phyloP scores from a whole-genome alignment of 1,140 invertebrate genomes.

The Leptopilina boulardi region DNA sequence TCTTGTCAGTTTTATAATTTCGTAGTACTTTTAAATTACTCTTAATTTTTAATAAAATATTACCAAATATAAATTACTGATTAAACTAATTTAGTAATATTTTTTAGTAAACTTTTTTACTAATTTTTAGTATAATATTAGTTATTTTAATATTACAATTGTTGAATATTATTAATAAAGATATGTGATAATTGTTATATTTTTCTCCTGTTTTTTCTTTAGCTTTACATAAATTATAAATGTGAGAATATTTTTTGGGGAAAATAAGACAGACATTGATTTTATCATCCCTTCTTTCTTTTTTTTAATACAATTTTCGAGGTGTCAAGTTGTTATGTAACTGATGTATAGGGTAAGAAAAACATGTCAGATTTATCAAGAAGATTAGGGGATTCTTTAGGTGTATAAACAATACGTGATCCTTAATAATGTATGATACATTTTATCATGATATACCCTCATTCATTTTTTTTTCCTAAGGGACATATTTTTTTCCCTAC shows the following conservation, averaged over 20 bases:
- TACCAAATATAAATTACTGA: no score
- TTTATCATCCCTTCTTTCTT: background rate
- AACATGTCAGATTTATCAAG: conserved; percentile 26
- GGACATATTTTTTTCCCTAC: background rate
- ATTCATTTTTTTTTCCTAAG: background rate
- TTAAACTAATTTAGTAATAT: no score
- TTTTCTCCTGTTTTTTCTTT: no score
- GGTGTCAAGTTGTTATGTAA: conserved; percentile 19
- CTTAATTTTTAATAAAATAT: no score
- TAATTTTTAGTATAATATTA: no score
- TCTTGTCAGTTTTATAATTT: no score
- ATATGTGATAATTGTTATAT: no score
- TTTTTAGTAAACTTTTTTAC: no score
- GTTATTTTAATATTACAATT: no score
- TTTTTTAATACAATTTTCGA: background rate
- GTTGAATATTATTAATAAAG: no score
- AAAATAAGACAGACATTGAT: background rate
- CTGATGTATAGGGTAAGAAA: background rate
- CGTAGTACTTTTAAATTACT: no score
- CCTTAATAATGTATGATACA: conserved; percentile 18
- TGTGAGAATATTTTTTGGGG: background rate
- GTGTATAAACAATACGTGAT: conserved; percentile 24
- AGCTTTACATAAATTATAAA: background rate
- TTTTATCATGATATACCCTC: background rate
- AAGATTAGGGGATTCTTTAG: conserved; percentile 14